phyloP scores from a whole-genome alignment of 2,797 vertebrate genomes.

The Urocyon cinereoargenteus region DNA sequence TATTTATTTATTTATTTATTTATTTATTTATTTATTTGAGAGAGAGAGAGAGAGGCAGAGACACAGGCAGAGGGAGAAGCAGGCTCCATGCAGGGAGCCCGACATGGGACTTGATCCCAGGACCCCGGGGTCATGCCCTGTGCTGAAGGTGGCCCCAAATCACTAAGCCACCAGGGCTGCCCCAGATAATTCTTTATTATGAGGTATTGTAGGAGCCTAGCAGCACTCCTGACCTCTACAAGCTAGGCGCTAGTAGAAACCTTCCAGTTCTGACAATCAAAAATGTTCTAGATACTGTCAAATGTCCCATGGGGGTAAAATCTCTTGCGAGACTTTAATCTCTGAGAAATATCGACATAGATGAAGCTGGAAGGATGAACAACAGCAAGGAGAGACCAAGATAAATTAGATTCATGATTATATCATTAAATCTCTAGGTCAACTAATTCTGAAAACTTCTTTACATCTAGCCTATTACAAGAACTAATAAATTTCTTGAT shows the following conservation, averaged over 20 bases:
- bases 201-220: background rate
- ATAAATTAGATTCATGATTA: background rate
- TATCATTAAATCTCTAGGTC: background rate
- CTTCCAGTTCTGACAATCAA: background rate
- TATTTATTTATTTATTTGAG: too few species aligned
- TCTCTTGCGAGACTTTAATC: background rate
- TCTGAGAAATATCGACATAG: background rate
- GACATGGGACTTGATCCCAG: too few species aligned
- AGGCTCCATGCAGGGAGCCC: too few species aligned
- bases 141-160: accelerated
- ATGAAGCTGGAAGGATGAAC: background rate
- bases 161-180: too few species aligned
- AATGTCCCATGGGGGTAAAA: background rate
- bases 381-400: background rate
- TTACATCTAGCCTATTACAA: background rate
- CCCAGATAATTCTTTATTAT: background rate
- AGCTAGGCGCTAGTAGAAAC: background rate
- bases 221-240: background rate
- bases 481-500: background rate
- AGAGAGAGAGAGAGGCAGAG: too few species aligned
- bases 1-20: too few species aligned
- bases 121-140: too few species aligned
- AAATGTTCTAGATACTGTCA: background rate
- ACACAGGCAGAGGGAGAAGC: too few species aligned
- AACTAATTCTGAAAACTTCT: background rate